Percentiles rank a stretch among this genome's conserved stretches.
Conservation (phyloP, 2,797 vertebrate genomes). For the Gambusia yucatana region DNA sequence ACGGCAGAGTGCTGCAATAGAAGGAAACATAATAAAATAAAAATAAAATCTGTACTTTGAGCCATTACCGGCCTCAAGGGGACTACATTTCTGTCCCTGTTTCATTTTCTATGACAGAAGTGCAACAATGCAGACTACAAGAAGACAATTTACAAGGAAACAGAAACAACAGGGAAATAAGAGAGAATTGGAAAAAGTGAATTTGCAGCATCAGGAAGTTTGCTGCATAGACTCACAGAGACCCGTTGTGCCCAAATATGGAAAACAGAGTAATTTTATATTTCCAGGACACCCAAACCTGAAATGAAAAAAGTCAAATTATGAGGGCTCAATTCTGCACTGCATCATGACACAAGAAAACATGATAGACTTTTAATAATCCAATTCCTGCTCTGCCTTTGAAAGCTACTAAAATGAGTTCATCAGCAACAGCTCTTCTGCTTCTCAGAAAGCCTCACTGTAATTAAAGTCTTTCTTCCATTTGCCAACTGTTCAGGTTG, state of each 20-base stretch:
- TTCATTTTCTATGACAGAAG: background rate
- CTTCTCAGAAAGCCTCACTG: slow-evolving; percentile 34
- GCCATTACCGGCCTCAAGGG: background rate
- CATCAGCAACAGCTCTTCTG: slow-evolving; percentile 27
- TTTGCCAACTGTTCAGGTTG: background rate
- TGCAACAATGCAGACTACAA: background rate
- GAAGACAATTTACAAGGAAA: background rate
- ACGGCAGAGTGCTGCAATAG: background rate
- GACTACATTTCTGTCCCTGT: background rate
- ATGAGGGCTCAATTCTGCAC: background rate
- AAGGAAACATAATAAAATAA: background rate
- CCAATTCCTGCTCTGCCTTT: background rate
- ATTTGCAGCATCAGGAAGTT: slow-evolving; percentile 4
- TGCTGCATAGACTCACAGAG: background rate
- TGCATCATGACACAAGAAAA: background rate
- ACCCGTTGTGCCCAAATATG: background rate
- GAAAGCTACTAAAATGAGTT: slow-evolving; percentile 31
- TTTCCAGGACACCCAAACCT: background rate
- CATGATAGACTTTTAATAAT: background rate
- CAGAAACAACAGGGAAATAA: slow-evolving; percentile 2
- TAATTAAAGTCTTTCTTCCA: slow-evolving; percentile 31
- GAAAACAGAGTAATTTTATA: background rate
- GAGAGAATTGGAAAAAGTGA: background rate
- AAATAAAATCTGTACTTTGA: background rate
- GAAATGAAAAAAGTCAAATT: background rate